phyloP scores from a whole-genome alignment of 2,797 vertebrate species.

The Parotocinclus haroldoi region DNA sequence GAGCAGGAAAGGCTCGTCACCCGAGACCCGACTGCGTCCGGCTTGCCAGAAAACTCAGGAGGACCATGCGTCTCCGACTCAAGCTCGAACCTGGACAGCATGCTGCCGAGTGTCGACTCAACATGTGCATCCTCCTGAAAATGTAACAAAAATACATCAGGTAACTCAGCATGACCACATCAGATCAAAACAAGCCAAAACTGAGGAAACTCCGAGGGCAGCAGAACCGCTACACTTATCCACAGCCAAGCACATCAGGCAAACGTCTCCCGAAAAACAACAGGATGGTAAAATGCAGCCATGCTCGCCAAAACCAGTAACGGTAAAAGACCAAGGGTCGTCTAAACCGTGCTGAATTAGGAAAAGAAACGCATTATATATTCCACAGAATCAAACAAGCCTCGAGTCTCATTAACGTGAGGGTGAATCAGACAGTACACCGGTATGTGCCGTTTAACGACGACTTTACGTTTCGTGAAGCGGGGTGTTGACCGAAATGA shows the following conservation, averaged over 20 bases:
- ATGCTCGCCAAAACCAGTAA: background rate
- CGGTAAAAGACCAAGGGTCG: background rate
- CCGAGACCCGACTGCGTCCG: too few relatives aligned
- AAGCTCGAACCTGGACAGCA: conserved; percentile 6
- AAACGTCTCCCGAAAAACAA: conserved; percentile 16
- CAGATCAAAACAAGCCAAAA: conserved; percentile 9
- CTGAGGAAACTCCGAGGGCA: background rate
- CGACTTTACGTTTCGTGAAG: too few relatives aligned
- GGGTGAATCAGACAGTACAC: background rate
- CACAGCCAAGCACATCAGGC: conserved; percentile 5
- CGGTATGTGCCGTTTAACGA: too few relatives aligned
- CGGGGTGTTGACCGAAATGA: too few relatives aligned
- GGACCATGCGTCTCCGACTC: background rate
- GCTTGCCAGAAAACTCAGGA: background rate
- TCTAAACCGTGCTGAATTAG: background rate
- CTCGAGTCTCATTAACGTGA: background rate
- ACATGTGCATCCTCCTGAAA: background rate
- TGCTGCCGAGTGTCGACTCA: conserved; percentile 21
- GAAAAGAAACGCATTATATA: conserved; percentile 18
- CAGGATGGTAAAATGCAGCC: conserved; percentile 2
- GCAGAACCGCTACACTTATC: background rate
- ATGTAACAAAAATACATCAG: conserved; percentile 11
- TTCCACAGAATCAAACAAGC: conserved; percentile 16
- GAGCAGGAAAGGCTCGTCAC: too few relatives aligned
- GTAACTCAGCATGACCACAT: conserved; percentile 6